Conservation (phyloP, 1,140 invertebrate species). For the Mya arenaria region DNA sequence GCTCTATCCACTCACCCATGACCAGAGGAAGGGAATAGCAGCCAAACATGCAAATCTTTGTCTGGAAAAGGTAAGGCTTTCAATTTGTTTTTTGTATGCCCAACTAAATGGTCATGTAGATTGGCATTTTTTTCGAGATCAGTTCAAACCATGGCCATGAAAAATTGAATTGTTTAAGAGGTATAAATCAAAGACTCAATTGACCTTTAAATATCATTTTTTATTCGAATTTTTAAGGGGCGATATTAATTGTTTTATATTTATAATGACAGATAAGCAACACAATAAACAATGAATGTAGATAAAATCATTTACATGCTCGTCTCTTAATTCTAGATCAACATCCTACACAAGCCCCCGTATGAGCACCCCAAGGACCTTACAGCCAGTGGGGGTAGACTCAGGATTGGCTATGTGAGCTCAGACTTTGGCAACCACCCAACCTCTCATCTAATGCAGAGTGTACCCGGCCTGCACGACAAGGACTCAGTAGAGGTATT, state of each 20-base stretch:
- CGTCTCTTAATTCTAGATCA: constrained; percentile 84
- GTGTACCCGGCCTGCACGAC: constrained; percentile 97
- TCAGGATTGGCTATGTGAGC: constrained; percentile 98
- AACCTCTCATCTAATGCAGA: constrained; percentile 99
- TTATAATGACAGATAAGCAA: too few relatives aligned
- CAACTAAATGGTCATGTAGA: too few relatives aligned
- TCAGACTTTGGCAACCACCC: constrained; percentile 99
- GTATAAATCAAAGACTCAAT: too few relatives aligned
- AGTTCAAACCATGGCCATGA: too few relatives aligned
- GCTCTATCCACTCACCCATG: constrained; percentile 98
- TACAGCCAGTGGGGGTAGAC: constrained; percentile 82
- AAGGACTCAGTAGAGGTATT: constrained; percentile 90
- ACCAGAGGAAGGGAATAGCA: constrained; percentile 97
- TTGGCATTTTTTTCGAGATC: too few relatives aligned
- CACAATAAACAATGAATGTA: too few relatives aligned
- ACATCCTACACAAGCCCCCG: constrained; percentile 91
- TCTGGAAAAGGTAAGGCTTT: constrained; percentile 93
- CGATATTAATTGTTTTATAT: too few relatives aligned
- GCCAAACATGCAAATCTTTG: constrained; percentile 98
- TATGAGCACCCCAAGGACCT: constrained; percentile 87
- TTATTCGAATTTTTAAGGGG: too few relatives aligned
- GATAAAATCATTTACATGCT: too few relatives aligned
- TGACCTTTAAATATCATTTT: too few relatives aligned
- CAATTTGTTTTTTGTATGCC: too few relatives aligned
- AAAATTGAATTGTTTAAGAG: too few relatives aligned